Base-by-base conservation (phyloP, 2,113 vertebrate genomes). In the Atherinomorus stipes region DNA sequence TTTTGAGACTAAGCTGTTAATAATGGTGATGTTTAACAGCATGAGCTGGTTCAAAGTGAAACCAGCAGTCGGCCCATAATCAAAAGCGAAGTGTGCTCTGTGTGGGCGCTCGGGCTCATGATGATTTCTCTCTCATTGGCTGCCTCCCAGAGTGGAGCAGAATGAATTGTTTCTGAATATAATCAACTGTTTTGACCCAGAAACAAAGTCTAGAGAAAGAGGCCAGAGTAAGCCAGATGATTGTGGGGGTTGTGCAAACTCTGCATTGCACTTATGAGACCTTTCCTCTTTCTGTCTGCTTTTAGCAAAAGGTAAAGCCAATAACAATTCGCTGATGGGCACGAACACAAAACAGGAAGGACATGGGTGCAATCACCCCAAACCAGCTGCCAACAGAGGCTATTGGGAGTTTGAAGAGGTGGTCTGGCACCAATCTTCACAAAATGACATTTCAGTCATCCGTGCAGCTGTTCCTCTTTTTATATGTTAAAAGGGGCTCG, bases 111-210 rank as follows among this genome's bases (percentile, higher is more conserved):
- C 52, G 67, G 71, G 56, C 80, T 81, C 47, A 37, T 26, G 54
- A 74, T 62, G 70, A 73, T 64, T 79, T 70, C 42, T 54, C 66
- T 77, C 76, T 86, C 65, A 74, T 49, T 78, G 71, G 76, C 77
- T 71, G 76, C 67, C 77, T 83, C 79, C 85, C 69, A 78, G 66
- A 81, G 66, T 67, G 69, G 64, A 90, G 75, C 62, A 78, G 61
- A 69, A 82, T 51, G 53, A 77, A 79, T 75, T 62, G 72, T 83
- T 80, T 80, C 64, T 50, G 76, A 71, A 40, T 49, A 74, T 40
- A 70, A 71, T 83, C 64, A 38, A 63, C 74, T 37, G 71, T 60
- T 66, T 31, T 86, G 87, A 87, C 89, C 90, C 85, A 86, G 88
- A 88, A 90, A 89, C 50, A 58, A 69, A 80, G 68, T 69, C 51